These are phyloP conservation scores for Heterohyrax brucei DNA, from an alignment of 2,797 vertebrate species.

Conservation along the genomic window DNA sequence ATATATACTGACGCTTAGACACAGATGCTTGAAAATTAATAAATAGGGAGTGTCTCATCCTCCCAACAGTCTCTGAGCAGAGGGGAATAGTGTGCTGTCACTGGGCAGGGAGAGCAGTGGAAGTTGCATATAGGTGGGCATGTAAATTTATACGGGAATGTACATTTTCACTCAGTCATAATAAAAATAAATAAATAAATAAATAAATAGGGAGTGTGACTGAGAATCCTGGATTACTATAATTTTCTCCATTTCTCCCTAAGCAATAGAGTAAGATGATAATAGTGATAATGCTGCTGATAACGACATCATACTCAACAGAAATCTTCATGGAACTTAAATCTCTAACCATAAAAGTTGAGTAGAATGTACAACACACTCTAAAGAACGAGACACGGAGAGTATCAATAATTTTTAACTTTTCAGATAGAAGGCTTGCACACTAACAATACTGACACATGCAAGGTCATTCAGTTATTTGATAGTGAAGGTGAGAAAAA, in stretches of 20 bases:
- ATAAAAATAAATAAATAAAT: no score
- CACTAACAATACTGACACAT: not conserved
- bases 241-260: not conserved
- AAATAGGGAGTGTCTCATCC: not conserved
- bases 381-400: not conserved
- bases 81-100: no score
- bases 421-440: not conserved
- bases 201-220: conserved; percentile 2
- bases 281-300: not conserved
- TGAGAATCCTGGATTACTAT: not conserved
- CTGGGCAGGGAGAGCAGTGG: no score
- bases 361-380: not conserved
- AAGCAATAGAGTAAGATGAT: not conserved
- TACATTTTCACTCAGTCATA: no score
- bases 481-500: not conserved
- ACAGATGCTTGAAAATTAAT: conserved; percentile 3
- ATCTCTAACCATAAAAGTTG: conserved; percentile 7
- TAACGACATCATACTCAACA: not conserved
- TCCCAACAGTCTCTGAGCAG: no score
- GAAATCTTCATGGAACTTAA: not conserved
- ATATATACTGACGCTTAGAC: not conserved
- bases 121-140: no score
- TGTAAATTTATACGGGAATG: no score
- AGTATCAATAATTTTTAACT: not conserved
- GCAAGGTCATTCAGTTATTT: conserved; percentile 8